phyloP scores from a whole-genome alignment of 1,140 invertebrate genomes.

The Wiebesia pumilae region DNA sequence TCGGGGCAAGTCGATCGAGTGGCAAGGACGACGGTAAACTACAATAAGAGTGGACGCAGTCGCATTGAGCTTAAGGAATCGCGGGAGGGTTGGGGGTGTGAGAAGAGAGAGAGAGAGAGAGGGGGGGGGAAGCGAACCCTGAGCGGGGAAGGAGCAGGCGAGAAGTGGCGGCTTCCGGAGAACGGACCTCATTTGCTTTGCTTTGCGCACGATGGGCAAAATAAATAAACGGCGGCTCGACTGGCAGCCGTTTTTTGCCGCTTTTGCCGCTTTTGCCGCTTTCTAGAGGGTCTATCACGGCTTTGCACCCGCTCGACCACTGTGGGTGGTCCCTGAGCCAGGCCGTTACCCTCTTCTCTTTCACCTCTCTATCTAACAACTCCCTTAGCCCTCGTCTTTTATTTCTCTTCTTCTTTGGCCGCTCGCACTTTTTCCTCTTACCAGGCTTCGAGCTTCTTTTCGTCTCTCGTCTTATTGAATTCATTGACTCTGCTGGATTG shows the following conservation, averaged over 20 bases:
- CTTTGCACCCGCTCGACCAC: neutral
- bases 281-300: slow-evolving; percentile 4
- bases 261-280: slow-evolving; percentile 48
- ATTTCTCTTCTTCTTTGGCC: neutral
- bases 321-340: slow-evolving; percentile 18
- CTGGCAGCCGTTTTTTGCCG: too few species aligned
- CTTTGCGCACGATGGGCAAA: slow-evolving; percentile 14
- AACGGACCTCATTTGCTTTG: slow-evolving; percentile 5
- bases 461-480: neutral
- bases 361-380: neutral
- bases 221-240: slow-evolving; percentile 10
- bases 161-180: neutral
- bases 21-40: too few species aligned
- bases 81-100: neutral
- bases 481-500: neutral
- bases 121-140: neutral
- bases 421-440: neutral
- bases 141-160: neutral
- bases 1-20: too few species aligned
- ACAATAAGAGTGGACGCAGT: neutral
- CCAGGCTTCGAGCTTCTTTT: neutral
- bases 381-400: neutral
- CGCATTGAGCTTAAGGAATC: neutral
- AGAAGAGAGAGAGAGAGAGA: neutral
- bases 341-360: neutral